phyloP scores from a whole-genome alignment of 2,888 invertebrate genomes.

The Heliconius sara region DNA sequence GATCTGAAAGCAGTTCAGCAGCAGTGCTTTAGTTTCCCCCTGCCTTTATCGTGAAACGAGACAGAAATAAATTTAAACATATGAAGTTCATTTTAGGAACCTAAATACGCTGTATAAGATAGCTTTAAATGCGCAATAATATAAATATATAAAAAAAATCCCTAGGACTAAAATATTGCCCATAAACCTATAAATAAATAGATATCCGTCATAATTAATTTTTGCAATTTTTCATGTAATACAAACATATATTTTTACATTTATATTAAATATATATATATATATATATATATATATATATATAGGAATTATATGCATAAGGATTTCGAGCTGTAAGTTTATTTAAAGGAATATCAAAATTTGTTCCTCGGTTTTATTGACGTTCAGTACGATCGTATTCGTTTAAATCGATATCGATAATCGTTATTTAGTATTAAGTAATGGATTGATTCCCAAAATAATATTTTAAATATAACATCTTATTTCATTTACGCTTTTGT shows the following conservation, averaged over 20 bases:
- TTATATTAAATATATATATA: conserved; percentile 18
- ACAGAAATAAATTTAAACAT: not conserved
- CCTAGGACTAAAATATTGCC: not conserved
- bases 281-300: conserved; percentile 24
- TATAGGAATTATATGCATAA: conserved; percentile 18
- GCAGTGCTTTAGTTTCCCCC: no score
- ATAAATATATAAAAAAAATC: conserved; percentile 21
- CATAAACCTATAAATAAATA: not conserved
- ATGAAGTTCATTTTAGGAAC: not conserved
- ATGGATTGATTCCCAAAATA: not conserved
- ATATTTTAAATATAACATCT: conserved; percentile 2
- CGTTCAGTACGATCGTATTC: conserved; percentile 8
- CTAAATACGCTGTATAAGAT: conserved; percentile 34
- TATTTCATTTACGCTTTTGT: conserved; percentile 8
- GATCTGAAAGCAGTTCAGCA: no score
- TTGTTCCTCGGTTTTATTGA: conserved; percentile 25
- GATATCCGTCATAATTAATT: not conserved
- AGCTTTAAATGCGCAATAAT: conserved; percentile 48
- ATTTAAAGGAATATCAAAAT: conserved; percentile 19
- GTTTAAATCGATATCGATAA: conserved; percentile 25
- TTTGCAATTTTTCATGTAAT: conserved; percentile 28
- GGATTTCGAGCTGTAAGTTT: conserved; percentile 13
- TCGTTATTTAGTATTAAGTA: not conserved
- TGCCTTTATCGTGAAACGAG: not conserved
- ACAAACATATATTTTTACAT: conserved; percentile 32